Evolutionary conservation across 2,888 invertebrate species (phyloP).

Genomic region (Hirtodrosophila alboralis): DNA sequence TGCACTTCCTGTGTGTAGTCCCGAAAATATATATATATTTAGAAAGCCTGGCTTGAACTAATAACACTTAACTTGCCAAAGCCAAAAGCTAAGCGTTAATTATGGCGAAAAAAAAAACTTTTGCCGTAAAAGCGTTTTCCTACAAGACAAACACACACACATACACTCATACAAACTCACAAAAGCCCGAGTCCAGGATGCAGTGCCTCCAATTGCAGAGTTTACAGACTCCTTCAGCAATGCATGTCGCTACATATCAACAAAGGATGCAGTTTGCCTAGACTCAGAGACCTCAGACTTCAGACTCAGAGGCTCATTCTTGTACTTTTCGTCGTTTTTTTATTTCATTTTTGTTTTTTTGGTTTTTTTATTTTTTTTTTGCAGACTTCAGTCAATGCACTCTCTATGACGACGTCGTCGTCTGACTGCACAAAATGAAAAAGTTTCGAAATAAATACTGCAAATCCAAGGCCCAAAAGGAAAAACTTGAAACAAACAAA

Average conservation of each 20-base stretch:
- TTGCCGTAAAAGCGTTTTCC: conserved; percentile 58
- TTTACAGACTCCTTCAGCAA: conserved; percentile 27
- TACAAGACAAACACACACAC: conserved; percentile 46
- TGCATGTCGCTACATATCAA: conserved; percentile 72
- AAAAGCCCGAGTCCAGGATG: conserved; percentile 59
- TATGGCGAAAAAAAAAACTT: conserved; percentile 72
- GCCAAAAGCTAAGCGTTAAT: conserved; percentile 73
- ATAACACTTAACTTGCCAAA: conserved; percentile 68
- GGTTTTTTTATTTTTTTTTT: conserved; percentile 60
- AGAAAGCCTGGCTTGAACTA: conserved; percentile 49
- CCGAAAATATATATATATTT: conserved; percentile 22
- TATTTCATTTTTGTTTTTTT: conserved; percentile 32
- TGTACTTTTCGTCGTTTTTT: conserved; percentile 42
- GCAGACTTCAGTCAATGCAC: conserved; percentile 80
- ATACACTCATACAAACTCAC: too few species aligned
- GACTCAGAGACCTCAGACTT: conserved; percentile 21
- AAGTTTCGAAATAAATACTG: conserved; percentile 68
- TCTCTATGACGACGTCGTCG: conserved; percentile 78
- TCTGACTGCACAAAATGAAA: conserved; percentile 81
- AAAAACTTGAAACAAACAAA: conserved; percentile 60
- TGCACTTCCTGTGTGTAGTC: neutral
- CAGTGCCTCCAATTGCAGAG: conserved; percentile 11
- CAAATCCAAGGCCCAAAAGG: conserved; percentile 71
- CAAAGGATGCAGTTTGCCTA: conserved; percentile 71
- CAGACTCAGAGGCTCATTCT: conserved; percentile 28